Evolutionary conservation across 2,113 vertebrate species (phyloP), one percentile per base, ranked within the genome.

Genomic region (Excalfactoria chinensis): DNA sequence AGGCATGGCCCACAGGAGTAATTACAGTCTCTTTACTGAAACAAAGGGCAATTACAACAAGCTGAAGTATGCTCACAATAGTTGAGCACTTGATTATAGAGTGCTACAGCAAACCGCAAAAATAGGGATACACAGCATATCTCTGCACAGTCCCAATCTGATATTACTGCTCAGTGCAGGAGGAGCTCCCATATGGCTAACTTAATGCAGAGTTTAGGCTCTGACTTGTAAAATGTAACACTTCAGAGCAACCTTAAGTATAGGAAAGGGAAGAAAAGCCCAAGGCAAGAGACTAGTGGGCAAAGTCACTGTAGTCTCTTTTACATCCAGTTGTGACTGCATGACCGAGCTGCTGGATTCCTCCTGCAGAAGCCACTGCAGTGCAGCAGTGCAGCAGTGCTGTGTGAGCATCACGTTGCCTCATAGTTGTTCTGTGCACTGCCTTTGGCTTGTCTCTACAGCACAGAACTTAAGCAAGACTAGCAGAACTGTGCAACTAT

Each of bases 21-120:
- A 97, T 97, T 97, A 95, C 93, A 95, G 94, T 96, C 94, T 97
- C 97, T 88, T 89, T 93, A 94, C 94, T 96, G 95, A 97, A 97
- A 95, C 95, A 96, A 97, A 97, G 97, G 95, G 95, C 97, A 97
- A 96, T 89, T 97, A 96, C 95, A 95, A 83, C 79, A 85, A 93
- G 87, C 89, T 96, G 43, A 84, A 95, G 89, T 83, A 58, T 71
- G 78, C 84, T 95, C 58, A 78, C 66, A 43, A 41, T 58, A 69
- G 93, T 34, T 58, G 95, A 96, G 93, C 86, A 92, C 96, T 91
- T 86, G 96, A 94, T 97, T 88, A 72, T 19, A 69, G 63, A 84
- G 77, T 9, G n/a, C 68, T 72, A 95, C 95, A 94, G 95, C 95
- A 93, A 94, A 83, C 53, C 68, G 80, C 73, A 76, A 46, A 40